Conservation (phyloP, 2,888 invertebrate genomes). For the Mallateleia sp. region DNA sequence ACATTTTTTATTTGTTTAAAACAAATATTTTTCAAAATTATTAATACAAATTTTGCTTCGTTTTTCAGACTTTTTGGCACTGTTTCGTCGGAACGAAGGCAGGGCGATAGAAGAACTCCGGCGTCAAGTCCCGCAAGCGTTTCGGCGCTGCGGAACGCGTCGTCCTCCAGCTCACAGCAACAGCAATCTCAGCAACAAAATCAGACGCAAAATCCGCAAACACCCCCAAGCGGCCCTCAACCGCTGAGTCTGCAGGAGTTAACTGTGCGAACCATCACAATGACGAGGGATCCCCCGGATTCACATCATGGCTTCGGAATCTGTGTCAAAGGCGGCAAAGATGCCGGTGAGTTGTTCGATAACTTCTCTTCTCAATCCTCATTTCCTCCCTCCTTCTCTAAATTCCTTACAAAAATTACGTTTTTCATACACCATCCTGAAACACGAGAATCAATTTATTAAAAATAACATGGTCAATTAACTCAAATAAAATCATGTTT, state of each 20-base stretch:
- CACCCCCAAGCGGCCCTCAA: conserved; percentile 89
- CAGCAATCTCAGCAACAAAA: conserved; percentile 77
- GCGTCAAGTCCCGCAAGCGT: conserved; percentile 93
- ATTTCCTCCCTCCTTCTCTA: not conserved
- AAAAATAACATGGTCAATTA: not conserved
- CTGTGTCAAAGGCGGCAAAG: conserved; percentile 97
- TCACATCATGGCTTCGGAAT: conserved; percentile 96
- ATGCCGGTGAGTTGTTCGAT: conserved; percentile 92
- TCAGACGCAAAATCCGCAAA: conserved; percentile 89
- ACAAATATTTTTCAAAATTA: no score
- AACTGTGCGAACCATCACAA: conserved; percentile 95
- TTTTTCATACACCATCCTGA: not conserved
- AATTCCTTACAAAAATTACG: not conserved
- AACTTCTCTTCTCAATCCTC: not conserved
- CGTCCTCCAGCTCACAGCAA: conserved; percentile 71
- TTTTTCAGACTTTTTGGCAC: conserved; percentile 88
- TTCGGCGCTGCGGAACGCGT: conserved; percentile 85
- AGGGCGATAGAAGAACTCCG: conserved; percentile 94
- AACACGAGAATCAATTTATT: not conserved
- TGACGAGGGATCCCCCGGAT: conserved; percentile 95
- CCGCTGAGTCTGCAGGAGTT: conserved; percentile 93
- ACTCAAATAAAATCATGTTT: not conserved
- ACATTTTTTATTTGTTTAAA: no score
- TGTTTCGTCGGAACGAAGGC: conserved; percentile 85
- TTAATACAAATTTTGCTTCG: no score